Base-by-base conservation (phyloP, 1,140 invertebrate genomes). In the Platyscapa corneri region DNA sequence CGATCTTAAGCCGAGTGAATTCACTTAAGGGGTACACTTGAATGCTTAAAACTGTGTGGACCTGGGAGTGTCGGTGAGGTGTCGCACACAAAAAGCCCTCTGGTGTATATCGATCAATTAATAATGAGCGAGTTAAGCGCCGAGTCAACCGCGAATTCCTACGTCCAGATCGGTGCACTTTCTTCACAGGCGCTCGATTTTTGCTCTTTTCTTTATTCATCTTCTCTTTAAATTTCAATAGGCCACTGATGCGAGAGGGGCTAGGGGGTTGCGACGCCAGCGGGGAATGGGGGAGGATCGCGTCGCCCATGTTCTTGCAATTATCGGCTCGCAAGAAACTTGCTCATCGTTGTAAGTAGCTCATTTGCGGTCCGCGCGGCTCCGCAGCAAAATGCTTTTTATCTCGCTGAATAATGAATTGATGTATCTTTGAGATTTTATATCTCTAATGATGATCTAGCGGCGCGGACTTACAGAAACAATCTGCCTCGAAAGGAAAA, bases 161-260 rank as follows among this genome's bases (percentile, higher is more conserved):
- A 64, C 3, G 6, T 42, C 27, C 46, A 53, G 39, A 30, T 14
- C 34, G 70, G 39, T 32, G 80, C 53, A 49, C 32, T 49, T 74
- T 83, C 75, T 60, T 83, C 64, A 74, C 30, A 72, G 12, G 20
- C 67, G 1, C 23, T 39, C 49, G 49, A 75, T 83, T 83, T 64
- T 75, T 30, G n/a, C 42, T 30, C n/a, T n/a, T 64, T 32, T 65
- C 37, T 42, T 76, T 65, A 83, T 77, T 76, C 53, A 72, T 70
- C 65, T 27, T 20, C 75, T 72, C 64, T 84, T 84, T 84, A 84
- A 84, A 79, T 79, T 84, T 72, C 78, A 84, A 84, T 72, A 32
- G 64, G 76, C 70, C n/a, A 23, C 46, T 39, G 56, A 10, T 0
- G 65, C 30, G 3, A 46, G 12, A 12, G 42, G 42, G 5, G 42